A percentile compares a stretch with the other conserved stretches of the same genome.
phyloP scores from a whole-genome alignment of 2,113 vertebrate species.

The Calidris pugnax region DNA sequence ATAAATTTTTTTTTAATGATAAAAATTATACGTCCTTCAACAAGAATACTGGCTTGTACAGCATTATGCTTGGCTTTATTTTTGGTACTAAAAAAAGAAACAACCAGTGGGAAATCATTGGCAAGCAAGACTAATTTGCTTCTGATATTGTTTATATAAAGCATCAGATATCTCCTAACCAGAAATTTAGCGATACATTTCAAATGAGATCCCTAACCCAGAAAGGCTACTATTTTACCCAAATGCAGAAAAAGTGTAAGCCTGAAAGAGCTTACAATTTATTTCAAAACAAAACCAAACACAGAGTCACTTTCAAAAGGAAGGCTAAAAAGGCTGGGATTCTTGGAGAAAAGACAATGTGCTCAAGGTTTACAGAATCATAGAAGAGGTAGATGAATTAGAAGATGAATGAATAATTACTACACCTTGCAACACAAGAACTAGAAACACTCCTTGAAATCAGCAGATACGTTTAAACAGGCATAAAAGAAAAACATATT shows the following conservation, averaged over 20 bases:
- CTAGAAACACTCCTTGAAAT: neutral
- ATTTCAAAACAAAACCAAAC: neutral
- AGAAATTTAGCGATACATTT: neutral
- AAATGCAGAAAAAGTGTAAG: neutral
- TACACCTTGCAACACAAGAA: neutral
- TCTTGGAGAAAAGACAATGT: neutral
- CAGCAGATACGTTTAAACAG: neutral
- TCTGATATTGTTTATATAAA: neutral
- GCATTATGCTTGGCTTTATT: neutral
- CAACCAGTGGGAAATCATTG: neutral
- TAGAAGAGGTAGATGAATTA: neutral
- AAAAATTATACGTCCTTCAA: neutral
- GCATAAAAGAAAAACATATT: too few relatives aligned
- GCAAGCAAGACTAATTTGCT: neutral
- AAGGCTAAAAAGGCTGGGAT: neutral
- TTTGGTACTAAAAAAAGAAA: neutral
- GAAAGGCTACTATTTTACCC: neutral
- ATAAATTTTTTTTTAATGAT: neutral
- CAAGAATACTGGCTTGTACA: neutral
- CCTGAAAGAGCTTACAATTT: neutral
- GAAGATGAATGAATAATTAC: neutral
- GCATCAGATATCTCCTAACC: neutral
- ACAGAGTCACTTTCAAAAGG: neutral
- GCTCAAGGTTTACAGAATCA: neutral
- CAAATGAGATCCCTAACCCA: neutral